Evolutionary conservation across 2,888 invertebrate species (phyloP).

Genomic region (Agrypnus murinus): DNA sequence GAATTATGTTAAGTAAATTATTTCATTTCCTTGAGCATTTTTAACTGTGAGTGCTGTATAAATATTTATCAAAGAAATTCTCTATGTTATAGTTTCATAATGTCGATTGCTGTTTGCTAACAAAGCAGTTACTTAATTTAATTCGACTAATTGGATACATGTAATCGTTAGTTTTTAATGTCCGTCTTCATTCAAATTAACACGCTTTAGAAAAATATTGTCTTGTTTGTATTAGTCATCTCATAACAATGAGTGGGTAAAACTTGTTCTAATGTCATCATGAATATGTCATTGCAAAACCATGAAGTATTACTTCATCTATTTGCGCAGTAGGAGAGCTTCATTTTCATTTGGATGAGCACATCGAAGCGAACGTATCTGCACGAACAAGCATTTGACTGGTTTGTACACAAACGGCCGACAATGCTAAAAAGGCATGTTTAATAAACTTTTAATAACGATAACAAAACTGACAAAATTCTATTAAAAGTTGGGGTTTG

Average conservation of each 20-base stretch:
- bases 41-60: too few relatives aligned
- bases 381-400: conserved; percentile 13
- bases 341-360: conserved; percentile 20
- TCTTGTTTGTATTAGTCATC: conserved; percentile 26
- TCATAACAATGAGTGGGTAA: conserved; percentile 38
- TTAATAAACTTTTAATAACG: background rate
- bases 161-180: too few relatives aligned
- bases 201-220: conserved; percentile 16
- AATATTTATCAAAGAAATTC: too few relatives aligned
- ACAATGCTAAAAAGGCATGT: conserved; percentile 18
- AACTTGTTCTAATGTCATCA: conserved; percentile 43
- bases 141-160: too few relatives aligned
- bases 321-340: conserved; percentile 24
- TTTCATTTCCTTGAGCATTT: too few relatives aligned
- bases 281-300: conserved; percentile 39
- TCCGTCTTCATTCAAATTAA: conserved; percentile 7
- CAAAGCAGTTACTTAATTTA: too few relatives aligned
- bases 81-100: too few relatives aligned
- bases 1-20: too few relatives aligned
- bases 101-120: too few relatives aligned
- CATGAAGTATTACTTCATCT: conserved; percentile 32
- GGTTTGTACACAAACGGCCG: background rate
- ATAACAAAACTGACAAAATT: background rate
- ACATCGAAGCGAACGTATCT: conserved; percentile 16
- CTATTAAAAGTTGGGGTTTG: background rate